Evolutionary conservation across 2,888 invertebrate genomes (phyloP).

Genomic region (Malthinus seriepunctatus): DNA sequence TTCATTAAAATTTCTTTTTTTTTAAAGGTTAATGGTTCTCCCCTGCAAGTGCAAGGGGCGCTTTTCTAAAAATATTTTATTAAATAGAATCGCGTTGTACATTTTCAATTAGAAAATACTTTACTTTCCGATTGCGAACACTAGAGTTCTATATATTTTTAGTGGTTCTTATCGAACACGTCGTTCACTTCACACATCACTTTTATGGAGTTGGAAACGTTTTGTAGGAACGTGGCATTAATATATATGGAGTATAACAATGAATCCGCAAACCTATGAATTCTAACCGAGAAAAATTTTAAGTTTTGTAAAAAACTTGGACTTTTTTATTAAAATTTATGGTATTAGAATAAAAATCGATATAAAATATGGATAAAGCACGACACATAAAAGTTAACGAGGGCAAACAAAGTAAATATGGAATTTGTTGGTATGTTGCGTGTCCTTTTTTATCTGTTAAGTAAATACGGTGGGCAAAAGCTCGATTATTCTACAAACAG

Average conservation of each 20-base stretch:
- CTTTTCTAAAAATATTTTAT: too few relatives aligned
- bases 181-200: constrained; percentile 23
- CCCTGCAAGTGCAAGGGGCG: too few relatives aligned
- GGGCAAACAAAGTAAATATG: constrained; percentile 23
- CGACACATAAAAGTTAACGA: constrained; percentile 24
- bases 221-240: constrained; percentile 17
- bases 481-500: constrained; percentile 19
- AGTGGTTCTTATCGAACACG: constrained; percentile 14
- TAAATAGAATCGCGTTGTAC: not conserved
- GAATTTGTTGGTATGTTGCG: constrained; percentile 23
- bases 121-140: constrained; percentile 6
- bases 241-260: constrained; percentile 16
- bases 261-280: constrained; percentile 16
- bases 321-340: constrained; percentile 19
- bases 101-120: constrained; percentile 3
- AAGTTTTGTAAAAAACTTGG: constrained; percentile 2
- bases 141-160: constrained; percentile 9
- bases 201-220: constrained; percentile 21
- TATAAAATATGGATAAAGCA: constrained; percentile 26
- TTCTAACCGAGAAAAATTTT: not conserved
- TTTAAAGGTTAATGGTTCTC: too few relatives aligned
- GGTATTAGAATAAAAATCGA: constrained; percentile 23
- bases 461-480: constrained; percentile 18
- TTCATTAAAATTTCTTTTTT: too few relatives aligned
- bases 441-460: constrained; percentile 23